phyloP scores from a whole-genome alignment of 2,888 invertebrate species.

The Lissonota sp. region DNA sequence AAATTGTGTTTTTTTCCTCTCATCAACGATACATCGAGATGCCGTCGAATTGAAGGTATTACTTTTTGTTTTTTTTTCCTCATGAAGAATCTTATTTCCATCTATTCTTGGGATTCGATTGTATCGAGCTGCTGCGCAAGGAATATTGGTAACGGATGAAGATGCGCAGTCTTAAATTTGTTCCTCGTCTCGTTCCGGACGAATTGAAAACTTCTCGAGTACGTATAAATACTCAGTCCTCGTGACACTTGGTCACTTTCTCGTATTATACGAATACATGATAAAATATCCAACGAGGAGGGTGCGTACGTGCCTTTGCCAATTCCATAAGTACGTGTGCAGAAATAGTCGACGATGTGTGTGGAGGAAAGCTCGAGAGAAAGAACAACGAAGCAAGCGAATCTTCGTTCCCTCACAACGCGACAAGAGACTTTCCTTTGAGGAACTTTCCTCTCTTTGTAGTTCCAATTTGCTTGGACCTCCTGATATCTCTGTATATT shows the following conservation, averaged over 20 bases:
- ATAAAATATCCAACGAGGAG: constrained; percentile 21
- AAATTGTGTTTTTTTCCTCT: neutral
- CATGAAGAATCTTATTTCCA: neutral
- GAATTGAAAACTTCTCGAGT: constrained; percentile 35
- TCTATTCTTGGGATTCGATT: constrained; percentile 22
- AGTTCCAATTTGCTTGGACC: constrained; percentile 61
- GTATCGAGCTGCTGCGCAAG: neutral
- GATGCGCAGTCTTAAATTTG: constrained; percentile 32
- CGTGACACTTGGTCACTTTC: neutral
- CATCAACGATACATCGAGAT: neutral
- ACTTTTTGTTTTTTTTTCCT: constrained; percentile 6
- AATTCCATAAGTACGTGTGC: constrained; percentile 13
- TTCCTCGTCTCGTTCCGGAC: neutral
- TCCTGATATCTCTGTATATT: constrained; percentile 54
- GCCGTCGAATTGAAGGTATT: constrained; percentile 6
- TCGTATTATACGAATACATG: neutral
- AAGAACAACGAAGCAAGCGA: constrained; percentile 26
- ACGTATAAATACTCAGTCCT: neutral
- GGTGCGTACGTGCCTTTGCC: constrained; percentile 29
- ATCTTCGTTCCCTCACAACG: neutral
- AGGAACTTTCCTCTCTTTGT: constrained; percentile 61
- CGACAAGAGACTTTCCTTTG: constrained; percentile 40
- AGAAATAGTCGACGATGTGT: constrained; percentile 24
- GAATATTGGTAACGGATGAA: constrained; percentile 5
- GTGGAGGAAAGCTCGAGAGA: neutral